A percentile compares a stretch with the other conserved stretches of the same genome.
These are phyloP conservation scores for Tetanocera ferruginea DNA, from an alignment of 2,888 invertebrate genomes.

Conservation along the genomic window DNA sequence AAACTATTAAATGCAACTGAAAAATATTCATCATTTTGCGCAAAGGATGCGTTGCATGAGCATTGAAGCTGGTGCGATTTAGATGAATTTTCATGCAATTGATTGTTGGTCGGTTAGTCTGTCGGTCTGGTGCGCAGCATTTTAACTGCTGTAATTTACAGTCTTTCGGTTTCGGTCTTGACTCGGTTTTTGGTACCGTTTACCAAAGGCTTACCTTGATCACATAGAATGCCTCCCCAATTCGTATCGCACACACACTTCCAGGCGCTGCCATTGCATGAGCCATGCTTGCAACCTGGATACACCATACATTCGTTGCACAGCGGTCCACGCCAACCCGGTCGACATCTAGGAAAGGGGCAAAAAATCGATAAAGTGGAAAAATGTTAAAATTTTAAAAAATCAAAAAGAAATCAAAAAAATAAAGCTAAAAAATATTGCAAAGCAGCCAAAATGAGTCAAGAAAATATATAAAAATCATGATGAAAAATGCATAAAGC, in stretches of 20 bases:
- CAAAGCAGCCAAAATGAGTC: not conserved
- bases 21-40: conserved; percentile 13
- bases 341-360: conserved; percentile 79
- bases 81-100: conserved; percentile 45
- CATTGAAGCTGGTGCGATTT: conserved; percentile 35
- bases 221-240: conserved; percentile 98
- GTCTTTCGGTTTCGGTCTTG: not conserved
- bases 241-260: conserved; percentile 98
- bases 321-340: conserved; percentile 92
- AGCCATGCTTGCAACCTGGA: conserved; percentile 96
- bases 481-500: conserved; percentile 14
- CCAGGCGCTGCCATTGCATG: conserved; percentile 94
- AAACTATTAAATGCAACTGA: conserved; percentile 12
- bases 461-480: not conserved
- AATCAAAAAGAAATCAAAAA: not conserved
- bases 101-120: conserved; percentile 25
- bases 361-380: conserved; percentile 6
- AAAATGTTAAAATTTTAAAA: not conserved
- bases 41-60: conserved; percentile 35
- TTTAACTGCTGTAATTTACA: conserved; percentile 30
- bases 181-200: not conserved
- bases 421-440: not conserved
- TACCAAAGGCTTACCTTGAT: conserved; percentile 80
- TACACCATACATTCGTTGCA: conserved; percentile 95
- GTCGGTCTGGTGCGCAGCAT: not conserved